These are phyloP conservation scores for Actenoides hombroni DNA, from an alignment of 2,113 vertebrate genomes.

Conservation along the genomic window DNA sequence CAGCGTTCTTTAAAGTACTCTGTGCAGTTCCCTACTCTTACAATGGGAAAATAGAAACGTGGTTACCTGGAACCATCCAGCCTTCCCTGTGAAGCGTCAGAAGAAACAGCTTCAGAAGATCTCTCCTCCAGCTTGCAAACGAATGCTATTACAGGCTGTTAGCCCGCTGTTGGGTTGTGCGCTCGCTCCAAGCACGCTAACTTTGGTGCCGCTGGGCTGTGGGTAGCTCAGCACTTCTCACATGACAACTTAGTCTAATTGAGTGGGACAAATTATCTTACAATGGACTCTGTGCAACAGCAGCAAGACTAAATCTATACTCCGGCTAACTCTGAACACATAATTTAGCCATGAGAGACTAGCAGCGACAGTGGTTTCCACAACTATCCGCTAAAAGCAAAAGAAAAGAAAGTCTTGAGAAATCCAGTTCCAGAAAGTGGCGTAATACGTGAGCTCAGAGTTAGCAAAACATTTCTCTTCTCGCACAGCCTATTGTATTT, in stretches of 20 bases:
- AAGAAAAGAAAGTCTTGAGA: constrained; percentile 1
- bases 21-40: neutral
- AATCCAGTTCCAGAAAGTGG: neutral
- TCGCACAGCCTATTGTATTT: neutral
- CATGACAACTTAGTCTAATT: constrained; percentile 69
- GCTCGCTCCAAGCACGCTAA: neutral
- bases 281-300: constrained; percentile 60
- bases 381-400: neutral
- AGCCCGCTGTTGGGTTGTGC: neutral
- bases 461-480: neutral
- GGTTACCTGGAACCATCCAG: neutral
- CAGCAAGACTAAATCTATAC: constrained; percentile 62
- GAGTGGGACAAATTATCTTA: constrained; percentile 72
- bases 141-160: rapidly evolving
- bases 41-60: rapidly evolving
- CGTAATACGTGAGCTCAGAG: neutral
- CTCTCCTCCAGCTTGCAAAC: neutral
- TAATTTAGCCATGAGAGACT: constrained; percentile 56
- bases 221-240: constrained; percentile 56
- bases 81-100: rapidly evolving
- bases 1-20: neutral
- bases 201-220: neutral
- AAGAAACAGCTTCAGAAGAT: neutral
- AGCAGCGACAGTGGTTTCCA: constrained; percentile 13
- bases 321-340: constrained; percentile 39